phyloP scores from a whole-genome alignment of 2,797 vertebrate genomes.

The Ibycter americanus region DNA sequence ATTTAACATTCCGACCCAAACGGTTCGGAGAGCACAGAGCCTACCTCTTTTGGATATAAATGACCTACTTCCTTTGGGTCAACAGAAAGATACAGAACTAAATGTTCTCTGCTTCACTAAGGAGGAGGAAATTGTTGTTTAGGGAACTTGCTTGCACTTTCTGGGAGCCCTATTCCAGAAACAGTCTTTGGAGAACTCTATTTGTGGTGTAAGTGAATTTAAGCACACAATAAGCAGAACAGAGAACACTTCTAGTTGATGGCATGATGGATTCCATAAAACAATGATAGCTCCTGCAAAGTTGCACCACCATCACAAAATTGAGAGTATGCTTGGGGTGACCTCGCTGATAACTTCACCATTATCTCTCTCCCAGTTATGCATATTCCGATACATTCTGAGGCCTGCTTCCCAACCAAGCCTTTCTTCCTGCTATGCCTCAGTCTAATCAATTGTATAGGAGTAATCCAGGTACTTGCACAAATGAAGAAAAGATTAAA shows the following conservation, averaged over 20 bases:
- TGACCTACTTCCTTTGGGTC: neutral
- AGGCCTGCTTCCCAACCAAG: neutral
- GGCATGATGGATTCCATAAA: neutral
- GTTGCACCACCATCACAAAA: neutral
- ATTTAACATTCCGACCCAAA: neutral
- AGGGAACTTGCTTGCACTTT: neutral
- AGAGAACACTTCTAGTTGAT: neutral
- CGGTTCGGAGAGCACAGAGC: neutral
- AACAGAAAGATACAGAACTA: neutral
- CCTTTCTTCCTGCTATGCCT: neutral
- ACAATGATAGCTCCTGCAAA: neutral
- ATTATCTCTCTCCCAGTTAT: neutral
- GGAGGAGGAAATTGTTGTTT: neutral
- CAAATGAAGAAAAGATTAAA: neutral
- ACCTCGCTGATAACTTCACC: neutral
- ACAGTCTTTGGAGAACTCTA: neutral
- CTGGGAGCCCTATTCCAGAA: neutral
- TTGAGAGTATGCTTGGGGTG: neutral
- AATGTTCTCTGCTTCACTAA: neutral
- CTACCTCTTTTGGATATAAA: neutral
- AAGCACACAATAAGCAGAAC: neutral
- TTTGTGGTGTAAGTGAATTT: neutral
- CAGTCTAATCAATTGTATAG: neutral
- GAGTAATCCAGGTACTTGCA: neutral
- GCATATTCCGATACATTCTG: neutral